Conservation (phyloP, 1,140 invertebrate species). For the Brachionus sp. region DNA sequence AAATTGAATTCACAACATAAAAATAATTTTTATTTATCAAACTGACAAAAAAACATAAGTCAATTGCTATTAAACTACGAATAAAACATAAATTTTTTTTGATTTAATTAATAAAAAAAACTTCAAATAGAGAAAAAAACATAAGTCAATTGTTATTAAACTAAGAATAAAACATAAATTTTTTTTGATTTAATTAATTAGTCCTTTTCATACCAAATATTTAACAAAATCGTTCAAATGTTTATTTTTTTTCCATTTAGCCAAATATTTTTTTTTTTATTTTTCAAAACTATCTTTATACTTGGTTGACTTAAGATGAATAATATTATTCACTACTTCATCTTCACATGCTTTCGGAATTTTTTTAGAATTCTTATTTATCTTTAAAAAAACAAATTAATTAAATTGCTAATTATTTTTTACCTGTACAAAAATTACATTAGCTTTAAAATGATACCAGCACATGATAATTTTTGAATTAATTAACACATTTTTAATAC, state of each 20-base stretch:
- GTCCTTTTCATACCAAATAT: neutral
- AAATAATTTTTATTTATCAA: constrained; percentile 2
- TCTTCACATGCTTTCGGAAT: no score
- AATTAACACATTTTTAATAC: neutral
- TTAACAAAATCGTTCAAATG: constrained; percentile 10
- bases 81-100: no score
- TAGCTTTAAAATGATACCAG: neutral
- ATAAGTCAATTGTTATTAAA: no score
- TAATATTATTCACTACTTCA: no score
- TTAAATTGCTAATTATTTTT: constrained; percentile 11
- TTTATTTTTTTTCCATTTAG: constrained; percentile 18
- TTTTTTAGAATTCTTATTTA: constrained; percentile 5
- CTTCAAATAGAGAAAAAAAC: no score
- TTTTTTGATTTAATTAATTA: neutral
- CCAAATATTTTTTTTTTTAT: neutral
- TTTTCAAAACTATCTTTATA: no score
- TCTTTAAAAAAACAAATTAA: constrained; percentile 17
- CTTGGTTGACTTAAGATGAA: no score
- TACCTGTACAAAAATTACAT: neutral
- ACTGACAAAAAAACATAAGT: neutral
- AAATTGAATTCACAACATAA: neutral
- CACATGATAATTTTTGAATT: neutral
- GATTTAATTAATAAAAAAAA: no score
- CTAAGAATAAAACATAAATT: no score
- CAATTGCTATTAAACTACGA: neutral